These are phyloP conservation scores for Argentina silus DNA, from an alignment of 2,797 vertebrate species.

Conservation along the genomic window DNA sequence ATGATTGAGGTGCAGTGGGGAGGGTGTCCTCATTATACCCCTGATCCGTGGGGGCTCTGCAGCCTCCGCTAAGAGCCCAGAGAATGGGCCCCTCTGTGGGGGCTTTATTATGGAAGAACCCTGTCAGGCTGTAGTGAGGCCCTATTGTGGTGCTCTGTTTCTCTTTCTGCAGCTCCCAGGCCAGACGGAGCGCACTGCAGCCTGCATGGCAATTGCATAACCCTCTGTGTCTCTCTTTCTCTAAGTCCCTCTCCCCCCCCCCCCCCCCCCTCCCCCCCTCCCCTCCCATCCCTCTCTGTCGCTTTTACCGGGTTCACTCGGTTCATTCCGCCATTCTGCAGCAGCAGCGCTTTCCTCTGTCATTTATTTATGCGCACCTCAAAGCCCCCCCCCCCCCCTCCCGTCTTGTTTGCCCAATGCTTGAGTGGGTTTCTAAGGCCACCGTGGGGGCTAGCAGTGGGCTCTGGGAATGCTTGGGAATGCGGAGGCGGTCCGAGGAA, in stretches of 20 bases:
- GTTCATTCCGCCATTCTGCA: slow-evolving; percentile 63
- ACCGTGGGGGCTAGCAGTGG: slow-evolving; percentile 25
- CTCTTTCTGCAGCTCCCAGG: slow-evolving; percentile 45
- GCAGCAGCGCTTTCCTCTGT: slow-evolving; percentile 50
- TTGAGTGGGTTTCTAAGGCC: slow-evolving; percentile 45
- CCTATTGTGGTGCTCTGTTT: slow-evolving; percentile 62
- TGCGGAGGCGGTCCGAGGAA: slow-evolving; percentile 18
- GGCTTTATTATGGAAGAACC: slow-evolving; percentile 62
- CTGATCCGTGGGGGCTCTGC: slow-evolving; percentile 32
- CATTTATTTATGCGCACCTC: slow-evolving; percentile 45
- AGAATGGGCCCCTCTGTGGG: slow-evolving; percentile 53
- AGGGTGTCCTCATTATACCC: slow-evolving; percentile 53
- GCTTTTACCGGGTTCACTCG: slow-evolving; percentile 67
- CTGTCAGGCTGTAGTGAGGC: slow-evolving; percentile 30
- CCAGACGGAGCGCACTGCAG: slow-evolving; percentile 69
- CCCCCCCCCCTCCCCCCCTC: background rate
- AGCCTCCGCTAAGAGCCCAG: slow-evolving; percentile 40
- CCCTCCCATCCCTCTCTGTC: slow-evolving; percentile 4
- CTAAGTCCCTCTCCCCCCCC: slow-evolving; percentile 30
- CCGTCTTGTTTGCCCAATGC: background rate
- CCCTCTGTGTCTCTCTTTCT: slow-evolving; percentile 39
- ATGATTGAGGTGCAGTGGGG: slow-evolving; percentile 2
- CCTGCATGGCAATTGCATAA: slow-evolving; percentile 77
- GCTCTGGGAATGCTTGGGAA: slow-evolving; percentile 16
- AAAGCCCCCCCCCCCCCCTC: slow-evolving; percentile 1